Conservation (phyloP, 2,113 vertebrate species). For the Paratilapia polleni region DNA sequence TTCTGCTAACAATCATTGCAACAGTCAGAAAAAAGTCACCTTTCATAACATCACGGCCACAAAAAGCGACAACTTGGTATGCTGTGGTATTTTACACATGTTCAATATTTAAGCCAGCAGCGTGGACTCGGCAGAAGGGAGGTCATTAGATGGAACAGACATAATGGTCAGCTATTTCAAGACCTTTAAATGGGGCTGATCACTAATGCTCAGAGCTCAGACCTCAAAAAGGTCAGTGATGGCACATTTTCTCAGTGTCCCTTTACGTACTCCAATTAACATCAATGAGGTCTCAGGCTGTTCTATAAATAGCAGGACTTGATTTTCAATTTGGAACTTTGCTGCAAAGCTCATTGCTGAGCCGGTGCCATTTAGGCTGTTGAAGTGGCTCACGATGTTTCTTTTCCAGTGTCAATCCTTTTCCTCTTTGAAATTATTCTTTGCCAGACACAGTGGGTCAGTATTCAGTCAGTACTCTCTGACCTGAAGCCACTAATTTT, state of each 20-base stretch:
- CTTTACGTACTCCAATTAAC: constrained; percentile 57
- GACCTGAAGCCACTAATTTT: constrained; percentile 1
- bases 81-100: constrained; percentile 57
- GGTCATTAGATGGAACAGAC: constrained; percentile 49
- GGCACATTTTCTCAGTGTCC: constrained; percentile 50
- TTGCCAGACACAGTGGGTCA: constrained; percentile 29
- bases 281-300: constrained; percentile 47
- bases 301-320: constrained; percentile 54
- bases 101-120: constrained; percentile 43
- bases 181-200: constrained; percentile 55
- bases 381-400: constrained; percentile 34
- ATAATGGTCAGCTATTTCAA: constrained; percentile 55
- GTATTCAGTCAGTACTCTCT: constrained; percentile 12
- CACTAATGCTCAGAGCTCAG: constrained; percentile 33
- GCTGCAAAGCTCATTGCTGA: constrained; percentile 34
- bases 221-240: constrained; percentile 56
- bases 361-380: constrained; percentile 34
- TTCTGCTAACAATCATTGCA: constrained; percentile 24
- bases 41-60: background rate
- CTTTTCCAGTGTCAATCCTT: constrained; percentile 1
- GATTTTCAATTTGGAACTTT: constrained; percentile 40
- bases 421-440: constrained; percentile 20
- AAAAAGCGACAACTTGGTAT: constrained; percentile 26
- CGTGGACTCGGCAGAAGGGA: constrained; percentile 14
- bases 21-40: constrained; percentile 23